phyloP scores from a whole-genome alignment of 30 jellyfish, hydroid and myxozoan genomes.

The Mastigias papua region DNA sequence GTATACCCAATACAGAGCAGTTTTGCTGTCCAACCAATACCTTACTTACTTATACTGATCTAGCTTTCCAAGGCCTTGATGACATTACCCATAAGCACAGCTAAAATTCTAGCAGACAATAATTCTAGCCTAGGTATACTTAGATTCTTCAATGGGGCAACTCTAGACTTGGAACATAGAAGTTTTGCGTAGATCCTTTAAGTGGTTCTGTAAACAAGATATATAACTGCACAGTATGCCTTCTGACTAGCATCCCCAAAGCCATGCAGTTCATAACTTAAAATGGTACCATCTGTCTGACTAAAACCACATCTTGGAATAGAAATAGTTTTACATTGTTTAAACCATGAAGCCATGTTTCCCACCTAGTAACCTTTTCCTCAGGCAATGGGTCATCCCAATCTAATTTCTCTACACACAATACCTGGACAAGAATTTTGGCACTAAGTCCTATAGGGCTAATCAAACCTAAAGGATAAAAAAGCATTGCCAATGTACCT shows the following conservation, averaged over 20 bases:
- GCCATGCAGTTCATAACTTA: not conserved
- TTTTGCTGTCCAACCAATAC: not conserved
- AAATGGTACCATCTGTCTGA: not conserved
- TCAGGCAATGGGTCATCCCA: not conserved
- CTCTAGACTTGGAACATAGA: not conserved
- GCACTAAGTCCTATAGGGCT: not conserved
- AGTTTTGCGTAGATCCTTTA: not conserved
- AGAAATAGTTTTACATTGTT: not conserved
- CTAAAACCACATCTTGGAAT: not conserved
- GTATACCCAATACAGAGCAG: not conserved
- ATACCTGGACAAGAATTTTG: not conserved
- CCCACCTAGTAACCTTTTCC: not conserved
- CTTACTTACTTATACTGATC: not conserved
- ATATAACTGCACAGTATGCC: not conserved
- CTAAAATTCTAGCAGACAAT: not conserved
- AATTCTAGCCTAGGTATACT: not conserved
- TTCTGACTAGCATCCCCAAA: not conserved
- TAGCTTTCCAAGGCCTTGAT: not conserved
- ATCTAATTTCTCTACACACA: not conserved
- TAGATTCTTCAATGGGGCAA: not conserved
- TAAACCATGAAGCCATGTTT: not conserved
- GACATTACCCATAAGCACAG: not conserved
- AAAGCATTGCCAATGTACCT: not conserved
- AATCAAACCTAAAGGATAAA: not conserved
- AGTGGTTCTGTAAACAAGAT: not conserved